Base-by-base conservation (phyloP, 2,888 invertebrate species). In the Cosmorhoe ocellata region DNA sequence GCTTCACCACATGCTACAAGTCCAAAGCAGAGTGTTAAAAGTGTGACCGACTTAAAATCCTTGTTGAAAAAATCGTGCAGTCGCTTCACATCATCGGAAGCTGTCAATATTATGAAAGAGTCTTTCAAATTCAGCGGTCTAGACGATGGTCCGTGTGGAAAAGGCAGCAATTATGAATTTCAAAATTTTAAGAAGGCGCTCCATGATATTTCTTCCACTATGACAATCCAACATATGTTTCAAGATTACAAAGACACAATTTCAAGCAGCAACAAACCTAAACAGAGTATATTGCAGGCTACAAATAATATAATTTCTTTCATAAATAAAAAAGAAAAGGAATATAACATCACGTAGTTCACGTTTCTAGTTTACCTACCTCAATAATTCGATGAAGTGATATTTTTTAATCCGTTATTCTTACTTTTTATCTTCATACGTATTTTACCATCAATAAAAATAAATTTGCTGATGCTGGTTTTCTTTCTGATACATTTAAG, bases 271-370 rank as follows among this genome's bases (percentile, higher is more conserved):
- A 41, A 9, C 26, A 26, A 14, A 46, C 39, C 39, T 6, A 24
- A 24, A 37, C 46, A 12, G 39, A 63, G 56, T 13, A 61, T 79
- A 34, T 36, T 73, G n/a, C 53, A 65, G 26, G 76, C 79, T 9
- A 68, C 79, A 12, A 56, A 67, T 1, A 74, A 76, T 56, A 67
- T 84, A 3, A 63, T 83, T 11, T 59, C 70, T 31, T 84, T 82
- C 59, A 74, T 84, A 22, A 73, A 66, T 51, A 51, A 64, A 57
- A 83, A 79, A 59, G 73, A 82, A 71, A 74, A 66, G 52, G 77
- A 82, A 63, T 76, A 78, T 36, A 24, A 24, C 22, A 24, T 7
- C 6, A 24, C 2, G n/a, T 27, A 39, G 48, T 36, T 42, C 42
- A 37, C 30, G 34, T 22, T n/a, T 10, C 10, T 4, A n/a, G n/a